phyloP scores from a whole-genome alignment of 1,140 invertebrate genomes.

The Phymorhynchus buccinoides region DNA sequence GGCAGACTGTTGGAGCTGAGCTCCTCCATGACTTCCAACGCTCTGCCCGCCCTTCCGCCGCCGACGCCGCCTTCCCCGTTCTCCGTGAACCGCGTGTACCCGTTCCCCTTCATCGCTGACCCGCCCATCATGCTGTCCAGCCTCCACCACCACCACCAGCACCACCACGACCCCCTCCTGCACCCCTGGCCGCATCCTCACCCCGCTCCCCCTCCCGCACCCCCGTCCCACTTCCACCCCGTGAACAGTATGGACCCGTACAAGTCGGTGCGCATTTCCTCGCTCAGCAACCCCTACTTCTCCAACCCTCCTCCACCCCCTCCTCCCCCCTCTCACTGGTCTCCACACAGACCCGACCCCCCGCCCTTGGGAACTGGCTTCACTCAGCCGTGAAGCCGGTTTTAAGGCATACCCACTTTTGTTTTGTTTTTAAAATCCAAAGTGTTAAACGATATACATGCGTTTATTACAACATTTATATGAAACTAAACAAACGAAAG shows the following conservation, averaged over 20 bases:
- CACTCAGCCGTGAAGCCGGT: constrained; percentile 15
- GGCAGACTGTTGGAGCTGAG: constrained; percentile 11
- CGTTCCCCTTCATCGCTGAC: constrained; percentile 63
- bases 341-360: neutral
- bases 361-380: constrained; percentile 25
- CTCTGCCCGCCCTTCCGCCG: too few relatives aligned
- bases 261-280: constrained; percentile 59
- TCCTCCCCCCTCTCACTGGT: constrained; percentile 74
- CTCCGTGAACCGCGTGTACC: constrained; percentile 56
- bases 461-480: too few relatives aligned
- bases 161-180: constrained; percentile 43
- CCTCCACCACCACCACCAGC: constrained; percentile 58
- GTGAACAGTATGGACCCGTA: constrained; percentile 42
- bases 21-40: neutral
- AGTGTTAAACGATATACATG: too few relatives aligned
- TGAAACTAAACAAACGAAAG: too few relatives aligned
- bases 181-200: constrained; percentile 35
- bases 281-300: constrained; percentile 63
- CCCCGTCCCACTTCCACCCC: constrained; percentile 5
- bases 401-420: too few relatives aligned
- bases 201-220: neutral
- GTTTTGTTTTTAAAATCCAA: too few relatives aligned
- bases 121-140: constrained; percentile 60
- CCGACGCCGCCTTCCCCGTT: neutral
- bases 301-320: constrained; percentile 87